A percentile compares a stretch with the other conserved stretches of the same genome.
phyloP scores from a whole-genome alignment of 2,888 invertebrate species.

The Acrobasis consociella region DNA sequence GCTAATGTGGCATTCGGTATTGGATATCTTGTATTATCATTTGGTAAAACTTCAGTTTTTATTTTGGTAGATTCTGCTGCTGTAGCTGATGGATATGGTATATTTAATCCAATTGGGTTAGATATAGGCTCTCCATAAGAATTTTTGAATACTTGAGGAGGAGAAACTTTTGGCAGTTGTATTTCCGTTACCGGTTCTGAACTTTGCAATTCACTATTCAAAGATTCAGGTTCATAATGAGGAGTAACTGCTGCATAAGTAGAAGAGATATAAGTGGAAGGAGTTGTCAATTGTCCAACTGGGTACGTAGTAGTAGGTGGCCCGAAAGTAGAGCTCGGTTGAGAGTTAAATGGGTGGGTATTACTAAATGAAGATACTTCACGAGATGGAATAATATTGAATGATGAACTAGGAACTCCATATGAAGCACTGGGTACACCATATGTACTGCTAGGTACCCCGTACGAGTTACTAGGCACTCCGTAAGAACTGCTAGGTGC shows the following conservation, averaged over 20 bases:
- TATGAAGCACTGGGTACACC: conserved; percentile 31
- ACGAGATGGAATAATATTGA: conserved; percentile 40
- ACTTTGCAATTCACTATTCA: conserved; percentile 56
- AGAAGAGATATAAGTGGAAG: conserved; percentile 47
- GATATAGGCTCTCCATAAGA: conserved; percentile 73
- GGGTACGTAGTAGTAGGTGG: conserved; percentile 45
- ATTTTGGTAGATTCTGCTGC: conserved; percentile 72
- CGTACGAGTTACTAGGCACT: conserved; percentile 35
- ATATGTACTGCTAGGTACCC: conserved; percentile 30
- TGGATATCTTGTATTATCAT: conserved; percentile 42
- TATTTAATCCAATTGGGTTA: conserved; percentile 56
- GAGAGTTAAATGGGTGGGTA: conserved; percentile 8
- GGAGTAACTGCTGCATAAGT: conserved; percentile 49
- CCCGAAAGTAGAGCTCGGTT: conserved; percentile 47
- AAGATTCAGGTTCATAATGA: conserved; percentile 46
- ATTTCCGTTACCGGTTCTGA: conserved; percentile 50
- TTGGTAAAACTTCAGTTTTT: conserved; percentile 65
- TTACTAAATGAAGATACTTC: conserved; percentile 39
- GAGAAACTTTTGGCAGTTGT: conserved; percentile 64
- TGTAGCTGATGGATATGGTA: conserved; percentile 66
- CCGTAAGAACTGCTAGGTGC: conserved; percentile 29
- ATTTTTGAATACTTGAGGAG: conserved; percentile 66
- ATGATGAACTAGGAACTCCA: conserved; percentile 32
- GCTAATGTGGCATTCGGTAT: conserved; percentile 61
- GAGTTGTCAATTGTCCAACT: conserved; percentile 43